These are phyloP conservation scores for Dioctria linearis DNA, from an alignment of 2,888 invertebrate genomes.

Conservation along the genomic window DNA sequence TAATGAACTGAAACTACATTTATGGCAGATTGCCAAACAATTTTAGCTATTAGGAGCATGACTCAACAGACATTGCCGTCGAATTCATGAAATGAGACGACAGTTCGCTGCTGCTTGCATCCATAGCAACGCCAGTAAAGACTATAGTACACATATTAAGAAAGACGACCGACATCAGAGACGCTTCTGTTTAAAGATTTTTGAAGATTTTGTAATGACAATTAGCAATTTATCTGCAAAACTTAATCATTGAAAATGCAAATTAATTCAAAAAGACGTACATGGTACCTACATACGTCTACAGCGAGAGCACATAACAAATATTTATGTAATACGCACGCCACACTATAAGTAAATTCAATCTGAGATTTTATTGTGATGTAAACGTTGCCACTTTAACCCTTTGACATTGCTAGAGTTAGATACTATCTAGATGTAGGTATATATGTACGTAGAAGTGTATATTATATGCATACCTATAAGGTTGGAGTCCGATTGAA, in stretches of 20 bases:
- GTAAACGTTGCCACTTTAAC: background rate
- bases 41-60: slow-evolving; percentile 34
- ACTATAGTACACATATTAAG: too few relatives aligned
- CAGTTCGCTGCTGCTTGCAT: background rate
- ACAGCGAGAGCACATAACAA: background rate
- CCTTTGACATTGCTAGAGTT: background rate
- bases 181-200: background rate
- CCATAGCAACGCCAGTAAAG: background rate
- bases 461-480: background rate
- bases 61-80: slow-evolving; percentile 11
- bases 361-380: background rate
- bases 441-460: too few relatives aligned
- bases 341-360: too few relatives aligned
- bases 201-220: background rate
- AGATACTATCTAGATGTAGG: background rate
- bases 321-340: background rate
- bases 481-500: background rate
- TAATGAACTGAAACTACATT: background rate
- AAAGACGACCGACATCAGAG: background rate
- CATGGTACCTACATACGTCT: background rate
- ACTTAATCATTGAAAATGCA: background rate
- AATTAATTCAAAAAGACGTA: background rate
- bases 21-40: slow-evolving; percentile 22
- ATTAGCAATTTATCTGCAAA: background rate
- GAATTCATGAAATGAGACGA: background rate